phyloP scores from a whole-genome alignment of 2,888 invertebrate species.

The Campaea margaritaria region DNA sequence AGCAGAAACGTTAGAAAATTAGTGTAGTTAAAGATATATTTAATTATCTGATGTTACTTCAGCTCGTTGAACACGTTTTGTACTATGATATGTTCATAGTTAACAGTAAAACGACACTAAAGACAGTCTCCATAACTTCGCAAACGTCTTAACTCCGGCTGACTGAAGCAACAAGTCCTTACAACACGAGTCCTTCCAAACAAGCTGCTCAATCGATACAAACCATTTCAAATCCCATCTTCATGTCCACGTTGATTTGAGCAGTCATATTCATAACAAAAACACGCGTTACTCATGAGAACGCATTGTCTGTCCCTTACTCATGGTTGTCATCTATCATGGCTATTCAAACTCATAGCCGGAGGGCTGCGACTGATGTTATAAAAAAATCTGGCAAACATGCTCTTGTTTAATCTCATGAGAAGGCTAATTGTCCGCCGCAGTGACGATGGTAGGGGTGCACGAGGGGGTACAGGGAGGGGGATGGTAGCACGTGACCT shows the following conservation, averaged over 20 bases:
- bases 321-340: conserved; percentile 64
- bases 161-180: conserved; percentile 10
- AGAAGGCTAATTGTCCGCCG: conserved; percentile 82
- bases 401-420: conserved; percentile 80
- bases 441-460: conserved; percentile 69
- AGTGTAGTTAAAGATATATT: background rate
- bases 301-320: conserved; percentile 48
- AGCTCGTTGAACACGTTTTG: too few species aligned
- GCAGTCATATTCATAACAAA: conserved; percentile 27
- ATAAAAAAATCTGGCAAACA: conserved; percentile 65
- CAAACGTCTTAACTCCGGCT: background rate
- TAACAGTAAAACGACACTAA: too few species aligned
- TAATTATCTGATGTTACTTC: too few species aligned
- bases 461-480: conserved; percentile 37
- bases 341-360: conserved; percentile 41
- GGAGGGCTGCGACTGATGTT: conserved; percentile 30
- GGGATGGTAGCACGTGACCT: conserved; percentile 79
- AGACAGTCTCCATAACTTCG: too few species aligned
- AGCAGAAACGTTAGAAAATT: conserved; percentile 7
- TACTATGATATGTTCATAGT: too few species aligned
- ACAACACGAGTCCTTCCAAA: background rate
- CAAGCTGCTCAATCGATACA: background rate
- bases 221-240: background rate
- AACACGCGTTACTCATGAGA: conserved; percentile 50
- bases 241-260: background rate